Base-by-base conservation (phyloP, 2,797 vertebrate species). In the Catamblyrhynchus diadema region DNA sequence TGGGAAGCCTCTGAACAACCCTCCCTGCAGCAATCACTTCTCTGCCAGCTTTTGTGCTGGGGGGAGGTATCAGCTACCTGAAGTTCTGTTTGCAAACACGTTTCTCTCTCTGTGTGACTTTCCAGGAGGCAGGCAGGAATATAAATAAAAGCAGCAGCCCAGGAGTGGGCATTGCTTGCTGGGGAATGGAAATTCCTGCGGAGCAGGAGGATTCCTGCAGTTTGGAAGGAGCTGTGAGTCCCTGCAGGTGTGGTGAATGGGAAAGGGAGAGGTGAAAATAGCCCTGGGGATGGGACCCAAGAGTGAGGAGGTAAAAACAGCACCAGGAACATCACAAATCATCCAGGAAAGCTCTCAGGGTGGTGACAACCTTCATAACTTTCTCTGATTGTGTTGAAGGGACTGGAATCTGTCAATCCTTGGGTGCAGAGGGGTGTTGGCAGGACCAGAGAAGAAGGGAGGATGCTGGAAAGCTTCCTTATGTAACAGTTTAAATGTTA, bases 21-120 rank as follows among this genome's bases (percentile, higher is more conserved):
- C 91, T 87, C 87, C 94, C 95, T 94, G 75, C 79, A 96, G 95
- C 95, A 94, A 94, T 92, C 53, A 28, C 81, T 85, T 27, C 47
- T 59, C 71, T 67, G 79, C 41, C 33, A 28, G 67, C 84, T 89
- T 92, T 92, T 82, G 41, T 82, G 69, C 74, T 56, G 79, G 25
- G 62, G 86, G 32, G 64, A 84, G 53, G 48, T 23, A 9, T 14
- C 27, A 93, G 86, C 56, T 48, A 56, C 89, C 87, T 60, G 74
- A 70, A 78, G 32, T 33, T 39, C 41, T 94, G 91, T 94, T 94
- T 93, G 89, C 95, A 93, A 93, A 85, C 79, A 89, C 12, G 0
- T 50, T 73, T 73, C 54, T 50, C 15, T 11, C 27, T 70, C 48
- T 24, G 20, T 0, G 27, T 66, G 78, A 30, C 50, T 66, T 81